These are phyloP conservation scores for Osmoderma eremita DNA, from an alignment of 2,888 invertebrate species.

Conservation along the genomic window DNA sequence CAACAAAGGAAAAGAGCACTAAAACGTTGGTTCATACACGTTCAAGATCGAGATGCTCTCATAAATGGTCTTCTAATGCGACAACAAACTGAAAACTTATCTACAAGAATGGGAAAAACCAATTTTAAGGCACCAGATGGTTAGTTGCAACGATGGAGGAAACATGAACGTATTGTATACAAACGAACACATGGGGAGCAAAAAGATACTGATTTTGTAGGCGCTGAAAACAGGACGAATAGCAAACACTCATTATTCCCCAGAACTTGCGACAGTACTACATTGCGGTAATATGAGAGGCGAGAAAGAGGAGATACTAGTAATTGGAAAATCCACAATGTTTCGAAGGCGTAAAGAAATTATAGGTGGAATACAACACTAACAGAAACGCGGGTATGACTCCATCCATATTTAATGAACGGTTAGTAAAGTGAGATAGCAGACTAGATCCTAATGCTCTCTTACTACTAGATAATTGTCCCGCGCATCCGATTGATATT, in stretches of 20 bases:
- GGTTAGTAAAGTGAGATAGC: not conserved
- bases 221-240: not conserved
- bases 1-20: not conserved
- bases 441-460: not conserved
- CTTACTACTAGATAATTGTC: not conserved
- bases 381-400: constrained; percentile 1
- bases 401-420: constrained; percentile 5
- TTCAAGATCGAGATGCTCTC: not conserved
- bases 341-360: not conserved
- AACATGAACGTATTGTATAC: not conserved
- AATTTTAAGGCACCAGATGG: not conserved
- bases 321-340: not conserved
- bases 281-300: constrained; percentile 4
- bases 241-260: not conserved
- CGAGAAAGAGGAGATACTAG: not conserved
- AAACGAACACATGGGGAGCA: not conserved
- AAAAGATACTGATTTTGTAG: not conserved
- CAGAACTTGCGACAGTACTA: not conserved
- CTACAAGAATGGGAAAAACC: not conserved
- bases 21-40: not conserved
- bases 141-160: constrained; percentile 2
- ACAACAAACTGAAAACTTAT: not conserved
- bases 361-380: not conserved
- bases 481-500: not conserved
- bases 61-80: not conserved